Base-by-base conservation (phyloP, 1,140 invertebrate species). In the Zaprionus lachaisei region DNA sequence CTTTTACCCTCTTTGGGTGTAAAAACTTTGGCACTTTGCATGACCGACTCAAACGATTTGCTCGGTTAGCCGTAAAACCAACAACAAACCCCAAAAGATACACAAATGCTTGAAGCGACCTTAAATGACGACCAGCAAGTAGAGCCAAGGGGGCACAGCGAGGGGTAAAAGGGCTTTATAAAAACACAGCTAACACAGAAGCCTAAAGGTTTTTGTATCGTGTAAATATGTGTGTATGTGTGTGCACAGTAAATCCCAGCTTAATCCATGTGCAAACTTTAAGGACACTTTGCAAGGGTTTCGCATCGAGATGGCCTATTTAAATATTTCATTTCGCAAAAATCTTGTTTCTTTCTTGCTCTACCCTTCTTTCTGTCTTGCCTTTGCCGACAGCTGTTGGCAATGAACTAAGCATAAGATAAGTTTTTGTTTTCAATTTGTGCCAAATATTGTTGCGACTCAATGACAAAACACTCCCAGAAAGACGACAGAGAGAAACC, bases 1-100 rank as follows among this genome's bases (percentile, higher is more conserved):
- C 17, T 11, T 41, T 7, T 14, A 28, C 14, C 47, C 47, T 20
- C 63, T 57, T 63, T 51, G 47, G 65, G 63, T 77, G 76, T 70
- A 86, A 86, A 85, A 85, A 85, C 83, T 85, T 85, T 85, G 83
- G 84, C 83, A 85, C 83, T 85, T 85, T 84, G 83, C 69, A 80
- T 77, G 77, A 77, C 83, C 83, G 67, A 83, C 83, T 79, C 79
- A 85, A 85, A 79, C 83, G 83, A 86, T 85, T 85, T 82, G 83
- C 77, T 82, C 77, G 83, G 83, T 85, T 79, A 72, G 64, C 82
- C 82, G 79, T 75, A 72, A 84, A 62, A 81, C 54, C 57, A 67
- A 67, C 81, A 83, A 58, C 81, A 83, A 66, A 68, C 77, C 66
- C 76, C 51, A 79, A 73, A 81, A 81, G 49, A 79, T 72, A 86